Evolutionary conservation across 2,888 invertebrate species (phyloP).

Genomic region (Phyllotreta cruciferae): DNA sequence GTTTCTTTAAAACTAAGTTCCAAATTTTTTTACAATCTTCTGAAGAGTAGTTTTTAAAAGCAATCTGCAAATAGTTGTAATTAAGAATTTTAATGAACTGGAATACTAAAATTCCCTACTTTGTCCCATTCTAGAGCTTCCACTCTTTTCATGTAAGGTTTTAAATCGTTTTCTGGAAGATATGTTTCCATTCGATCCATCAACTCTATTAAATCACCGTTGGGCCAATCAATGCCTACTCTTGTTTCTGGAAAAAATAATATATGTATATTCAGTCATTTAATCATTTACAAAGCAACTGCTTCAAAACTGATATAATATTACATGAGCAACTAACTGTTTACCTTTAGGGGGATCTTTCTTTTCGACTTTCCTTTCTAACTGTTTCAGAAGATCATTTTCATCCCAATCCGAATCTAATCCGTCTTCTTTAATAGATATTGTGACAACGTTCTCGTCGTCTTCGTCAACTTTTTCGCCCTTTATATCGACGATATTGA

Average conservation of each 20-base stretch:
- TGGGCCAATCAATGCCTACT: conserved; percentile 51
- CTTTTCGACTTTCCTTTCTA: conserved; percentile 37
- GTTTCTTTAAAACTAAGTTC: conserved; percentile 58
- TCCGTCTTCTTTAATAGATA: conserved; percentile 32
- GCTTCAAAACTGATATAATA: too few species aligned
- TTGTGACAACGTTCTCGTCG: conserved; percentile 34
- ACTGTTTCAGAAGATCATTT: conserved; percentile 39
- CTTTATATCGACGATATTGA: conserved; percentile 34
- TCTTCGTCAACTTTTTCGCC: conserved; percentile 28
- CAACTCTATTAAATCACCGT: conserved; percentile 58
- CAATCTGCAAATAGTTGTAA: conserved; percentile 51
- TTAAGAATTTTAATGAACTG: conserved; percentile 10
- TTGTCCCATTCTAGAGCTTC: conserved; percentile 62
- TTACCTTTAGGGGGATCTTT: conserved; percentile 27
- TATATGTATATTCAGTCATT: conserved; percentile 2
- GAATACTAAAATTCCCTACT: conserved; percentile 47
- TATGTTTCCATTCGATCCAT: conserved; percentile 57
- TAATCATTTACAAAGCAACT: not conserved
- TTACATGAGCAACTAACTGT: too few species aligned
- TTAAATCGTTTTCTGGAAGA: conserved; percentile 61
- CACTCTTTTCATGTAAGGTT: conserved; percentile 58
- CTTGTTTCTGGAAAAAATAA: conserved; percentile 26
- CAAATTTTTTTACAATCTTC: conserved; percentile 63
- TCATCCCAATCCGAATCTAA: conserved; percentile 41
- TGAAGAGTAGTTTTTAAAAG: conserved; percentile 60